phyloP scores from a whole-genome alignment of 2,113 vertebrate genomes.

The Deroptyus accipitrinus region DNA sequence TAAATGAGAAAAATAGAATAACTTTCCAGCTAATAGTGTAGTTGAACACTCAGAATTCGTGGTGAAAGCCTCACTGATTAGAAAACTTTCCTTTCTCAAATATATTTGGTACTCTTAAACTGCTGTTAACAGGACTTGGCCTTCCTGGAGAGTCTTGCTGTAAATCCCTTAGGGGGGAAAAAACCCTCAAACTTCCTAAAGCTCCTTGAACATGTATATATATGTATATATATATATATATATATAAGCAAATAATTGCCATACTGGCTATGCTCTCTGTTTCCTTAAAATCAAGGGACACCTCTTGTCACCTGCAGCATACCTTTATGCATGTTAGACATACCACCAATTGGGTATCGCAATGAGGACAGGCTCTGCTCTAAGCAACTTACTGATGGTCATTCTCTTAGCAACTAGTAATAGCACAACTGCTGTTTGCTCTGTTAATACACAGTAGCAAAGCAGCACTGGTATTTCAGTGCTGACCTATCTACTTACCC shows the following conservation, averaged over 20 bases:
- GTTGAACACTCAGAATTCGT: not conserved
- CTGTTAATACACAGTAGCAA: not conserved
- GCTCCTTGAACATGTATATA: not conserved
- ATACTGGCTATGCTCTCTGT: not conserved
- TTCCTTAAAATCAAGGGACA: not conserved
- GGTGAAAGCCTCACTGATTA: not conserved
- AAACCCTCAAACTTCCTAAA: fast-evolving
- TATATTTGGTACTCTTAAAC: not conserved
- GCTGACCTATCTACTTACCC: not conserved
- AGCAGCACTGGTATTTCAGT: constrained; percentile 17
- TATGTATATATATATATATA: too few species aligned
- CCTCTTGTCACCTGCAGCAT: not conserved
- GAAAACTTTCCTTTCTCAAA: not conserved
- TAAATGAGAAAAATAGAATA: constrained; percentile 22
- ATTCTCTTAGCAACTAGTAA: constrained; percentile 28
- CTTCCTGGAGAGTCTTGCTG: not conserved
- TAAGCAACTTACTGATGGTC: constrained; percentile 31
- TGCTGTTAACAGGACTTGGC: not conserved
- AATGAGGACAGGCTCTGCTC: not conserved
- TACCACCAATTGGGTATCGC: not conserved
- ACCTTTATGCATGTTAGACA: not conserved
- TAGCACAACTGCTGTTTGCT: constrained; percentile 7
- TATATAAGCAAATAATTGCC: not conserved
- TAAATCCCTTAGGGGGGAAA: not conserved
- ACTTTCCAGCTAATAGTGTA: not conserved